Evolutionary conservation across 2,113 vertebrate genomes (phyloP).

Genomic region (Rissa tridactyla): DNA sequence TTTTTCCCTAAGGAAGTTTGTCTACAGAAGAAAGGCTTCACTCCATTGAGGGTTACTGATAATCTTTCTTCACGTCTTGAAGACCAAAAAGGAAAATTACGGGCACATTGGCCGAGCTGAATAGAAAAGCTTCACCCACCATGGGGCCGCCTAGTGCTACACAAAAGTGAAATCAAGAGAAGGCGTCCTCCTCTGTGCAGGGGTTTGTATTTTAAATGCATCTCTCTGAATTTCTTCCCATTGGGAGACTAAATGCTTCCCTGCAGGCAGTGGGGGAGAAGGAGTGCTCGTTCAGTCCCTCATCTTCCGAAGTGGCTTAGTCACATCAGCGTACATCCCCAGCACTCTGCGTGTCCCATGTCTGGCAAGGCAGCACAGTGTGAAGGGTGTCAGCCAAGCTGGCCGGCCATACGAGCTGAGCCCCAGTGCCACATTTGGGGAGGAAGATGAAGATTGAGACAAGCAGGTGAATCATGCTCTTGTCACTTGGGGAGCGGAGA

Average conservation of each 20-base stretch:
- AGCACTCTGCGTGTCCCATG: not conserved
- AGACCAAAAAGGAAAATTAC: not conserved
- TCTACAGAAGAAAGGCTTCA: not conserved
- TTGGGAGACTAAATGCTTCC: rapidly evolving
- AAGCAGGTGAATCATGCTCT: not conserved
- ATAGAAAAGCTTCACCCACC: not conserved
- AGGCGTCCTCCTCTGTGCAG: not conserved
- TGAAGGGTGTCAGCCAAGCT: not conserved
- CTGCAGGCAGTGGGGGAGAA: not conserved
- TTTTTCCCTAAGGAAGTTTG: not conserved
- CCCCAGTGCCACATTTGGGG: not conserved
- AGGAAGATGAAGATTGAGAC: not conserved
- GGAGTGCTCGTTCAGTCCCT: not conserved
- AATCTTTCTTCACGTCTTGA: not conserved
- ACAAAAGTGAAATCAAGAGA: not conserved
- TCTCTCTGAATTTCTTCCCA: not conserved
- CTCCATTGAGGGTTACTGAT: not conserved
- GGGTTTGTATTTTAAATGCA: not conserved
- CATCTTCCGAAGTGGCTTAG: not conserved
- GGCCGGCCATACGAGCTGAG: not conserved
- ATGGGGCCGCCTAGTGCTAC: not conserved
- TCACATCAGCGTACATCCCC: not conserved
- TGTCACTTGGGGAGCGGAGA: not conserved
- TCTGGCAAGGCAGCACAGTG: not conserved
- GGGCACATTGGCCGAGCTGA: not conserved